Evolutionary conservation across 2,113 vertebrate species (phyloP), one percentile per base, ranked within the genome.

Genomic region (Rhineura floridana): DNA sequence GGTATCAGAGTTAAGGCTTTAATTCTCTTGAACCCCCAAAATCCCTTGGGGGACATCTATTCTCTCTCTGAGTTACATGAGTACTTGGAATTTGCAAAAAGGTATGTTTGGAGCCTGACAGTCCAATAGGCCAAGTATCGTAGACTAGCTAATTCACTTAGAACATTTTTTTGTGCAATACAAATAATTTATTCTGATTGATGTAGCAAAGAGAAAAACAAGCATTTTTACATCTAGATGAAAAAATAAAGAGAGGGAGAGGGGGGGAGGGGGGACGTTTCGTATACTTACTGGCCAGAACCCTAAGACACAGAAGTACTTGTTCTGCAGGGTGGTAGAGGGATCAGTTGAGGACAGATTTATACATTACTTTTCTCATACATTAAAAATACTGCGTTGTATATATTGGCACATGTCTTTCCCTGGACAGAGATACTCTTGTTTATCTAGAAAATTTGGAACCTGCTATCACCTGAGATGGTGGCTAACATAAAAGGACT

Each of bases 11-110:
- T 99, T 89, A 97, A 96, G 93, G 98, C 96, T 52, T 92, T 99
- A 87, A 98, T 99, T 91, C 97, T 99, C 82, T 96, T 99, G 94
- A 99, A 98, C 96, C 99, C 99, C 48, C 98, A 99, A 90, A 99
- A 99, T 92, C 99, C 99, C 42, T 95, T 99, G 88, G 99, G 98
- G 48, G 98, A 98, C 36, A 90, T 99, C 95, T 99, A 99, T 95
- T 98, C 98, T 28, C 92, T 93, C 0, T 93, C 95, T 91, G 98
- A 99, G 90, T 97, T 99, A 93, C 95, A 89, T 85, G 96, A 96
- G 89, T 99, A 98, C 93, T 96, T 99, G 96, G 97, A 98, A 91
- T 99, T 99, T 97, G 98, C 99, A 78, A 98, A 98, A 97, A 98
- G 97, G 99, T 99, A 91, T 28, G 86, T 85, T 73, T 33, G 46